Evolutionary conservation across 2,113 vertebrate genomes (phyloP), one percentile per base, ranked within the genome.

Genomic region (Carettochelys insculpta): DNA sequence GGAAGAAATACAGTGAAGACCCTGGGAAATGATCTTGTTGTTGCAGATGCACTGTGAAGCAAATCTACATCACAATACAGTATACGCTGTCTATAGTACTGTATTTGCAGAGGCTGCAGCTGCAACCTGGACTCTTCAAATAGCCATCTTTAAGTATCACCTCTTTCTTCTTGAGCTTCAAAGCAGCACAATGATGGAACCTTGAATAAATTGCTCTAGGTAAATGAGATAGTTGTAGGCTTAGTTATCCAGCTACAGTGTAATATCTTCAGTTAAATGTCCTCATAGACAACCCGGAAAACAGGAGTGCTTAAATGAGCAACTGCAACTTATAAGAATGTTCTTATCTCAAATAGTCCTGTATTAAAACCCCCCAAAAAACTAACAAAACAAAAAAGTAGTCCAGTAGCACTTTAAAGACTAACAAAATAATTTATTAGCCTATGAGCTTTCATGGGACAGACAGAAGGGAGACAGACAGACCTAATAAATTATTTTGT

Each of bases 1-100:
- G 98, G 98, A 98, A 98, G 97, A 97, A 98, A 98, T 98, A 98
- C 97, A 97, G 96, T 97, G 95, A 97, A 98, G 97, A 96, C 96
- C 95, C 97, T 95, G 97, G 97, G 97, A 98, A 98, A 97, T 92
- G 97, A 95, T 97, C 95, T 83, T 86, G 91, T 92, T 91, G 90
- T 94, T 96, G 94, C 97, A 93, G 96, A 96, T 95, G 95, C 95
- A 94, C 96, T 97, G 94, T 82, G 94, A 92, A 94, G 78, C 86
- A 83, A 96, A 98, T 98, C 97, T 97, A 96, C 97, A 97, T 98
- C 83, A 97, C 97, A 98, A 97, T 97, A 76, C 94, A 92, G 77
- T 88, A 73, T 78, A 90, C 94, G 77, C 93, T 89, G 95, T 50
- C 85, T 92, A 86, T 88, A 71, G 17, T 0, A 91, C 86, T 76